A percentile compares a stretch with the other conserved stretches of the same genome.
Evolutionary conservation across 2,797 vertebrate genomes (phyloP).

Genomic region (Centropyge bicolor): DNA sequence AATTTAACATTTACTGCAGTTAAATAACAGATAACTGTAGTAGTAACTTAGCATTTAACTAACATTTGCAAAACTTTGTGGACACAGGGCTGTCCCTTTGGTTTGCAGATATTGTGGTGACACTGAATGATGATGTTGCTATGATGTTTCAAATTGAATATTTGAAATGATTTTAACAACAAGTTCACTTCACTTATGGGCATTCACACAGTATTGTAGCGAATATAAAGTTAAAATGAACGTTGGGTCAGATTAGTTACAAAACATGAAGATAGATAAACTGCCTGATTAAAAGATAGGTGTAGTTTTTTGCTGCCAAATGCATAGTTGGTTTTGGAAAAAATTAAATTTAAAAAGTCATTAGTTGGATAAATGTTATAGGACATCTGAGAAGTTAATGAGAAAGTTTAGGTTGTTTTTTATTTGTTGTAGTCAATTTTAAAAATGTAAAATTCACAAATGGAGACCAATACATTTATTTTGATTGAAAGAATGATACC

Average conservation of each 20-base stretch:
- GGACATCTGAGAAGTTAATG: not conserved
- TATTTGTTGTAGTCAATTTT: not conserved
- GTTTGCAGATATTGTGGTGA: not conserved
- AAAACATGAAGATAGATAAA: not conserved
- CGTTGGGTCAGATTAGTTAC: not conserved
- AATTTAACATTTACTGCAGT: conserved; percentile 3
- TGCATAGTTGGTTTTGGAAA: too few species aligned
- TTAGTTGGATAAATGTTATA: not conserved
- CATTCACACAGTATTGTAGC: too few species aligned
- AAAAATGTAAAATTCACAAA: not conserved
- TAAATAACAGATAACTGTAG: not conserved
- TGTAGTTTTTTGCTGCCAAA: not conserved
- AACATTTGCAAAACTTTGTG: not conserved
- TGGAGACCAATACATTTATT: not conserved
- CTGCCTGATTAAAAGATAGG: not conserved
- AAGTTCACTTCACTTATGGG: not conserved
- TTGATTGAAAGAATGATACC: not conserved
- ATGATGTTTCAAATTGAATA: not conserved
- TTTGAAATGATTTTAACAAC: not conserved
- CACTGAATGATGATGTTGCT: not conserved
- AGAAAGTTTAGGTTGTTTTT: not conserved
- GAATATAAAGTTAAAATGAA: not conserved
- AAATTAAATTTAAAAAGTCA: not conserved
- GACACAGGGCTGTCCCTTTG: not conserved
- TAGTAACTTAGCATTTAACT: not conserved